Base-by-base conservation (phyloP, 2,113 vertebrate species). In the Pipa parva region DNA sequence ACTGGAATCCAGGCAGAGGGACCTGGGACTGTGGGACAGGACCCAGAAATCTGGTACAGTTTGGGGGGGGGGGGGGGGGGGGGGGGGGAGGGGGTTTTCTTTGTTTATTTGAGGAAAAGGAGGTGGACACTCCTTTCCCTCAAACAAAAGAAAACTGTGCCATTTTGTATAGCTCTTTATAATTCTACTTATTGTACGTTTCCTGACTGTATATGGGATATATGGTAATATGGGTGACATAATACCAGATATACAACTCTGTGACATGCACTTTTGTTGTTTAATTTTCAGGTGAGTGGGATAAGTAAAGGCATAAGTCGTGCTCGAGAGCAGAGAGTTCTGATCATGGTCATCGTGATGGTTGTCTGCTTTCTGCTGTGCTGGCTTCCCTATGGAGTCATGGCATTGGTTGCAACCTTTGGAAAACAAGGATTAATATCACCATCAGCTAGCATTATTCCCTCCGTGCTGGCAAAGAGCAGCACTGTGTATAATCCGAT, bases 331-430 rank as follows among this genome's bases (percentile, higher is more conserved):
- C 83, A 81, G 68, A 79, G 69, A 0, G 58, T 90, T 10, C 79
- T 89, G 73, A 1, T 80, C 59, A 86, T 90, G 87, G 86, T 89
- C 22, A 31, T 88, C 54, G 75, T 78, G 59, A 87, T 90, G 88
- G 84, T 89, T 55, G 63, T 77, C 49, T 88, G 86, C 67, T 91
- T 88, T 79, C 80, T 91, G 67, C 72, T 91, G 31, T 92, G 88
- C 80, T 91, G 89, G 87, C 76, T 92, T 74, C 88, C 84, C 0
- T 91, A 87, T 2, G 87, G 84, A 0, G 81, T 85, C 6, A 80
- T 78, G 39, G 87, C 88, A 1, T 79, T 90, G 62, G 65, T 76
- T 7, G 75, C 89, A 1, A 84, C 85, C 0, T 86, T 89, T 5
- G 87, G 89, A n/a, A 80, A 74, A 5, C 73, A 15, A 1, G 85